phyloP scores from a whole-genome alignment of 1,140 invertebrate genomes.

The Coenobita brevimanus region DNA sequence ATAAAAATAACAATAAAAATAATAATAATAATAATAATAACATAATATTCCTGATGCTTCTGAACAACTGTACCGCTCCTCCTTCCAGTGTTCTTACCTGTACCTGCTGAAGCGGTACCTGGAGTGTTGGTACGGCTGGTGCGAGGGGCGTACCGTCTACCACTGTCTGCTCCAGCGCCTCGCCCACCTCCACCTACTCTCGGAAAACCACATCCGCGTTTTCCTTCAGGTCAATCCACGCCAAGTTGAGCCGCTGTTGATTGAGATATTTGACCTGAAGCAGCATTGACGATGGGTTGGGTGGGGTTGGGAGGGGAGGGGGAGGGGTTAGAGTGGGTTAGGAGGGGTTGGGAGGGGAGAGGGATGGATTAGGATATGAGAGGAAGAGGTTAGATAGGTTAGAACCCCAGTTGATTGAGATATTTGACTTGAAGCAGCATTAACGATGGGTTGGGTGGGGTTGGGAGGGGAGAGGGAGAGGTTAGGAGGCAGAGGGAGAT shows the following conservation, averaged over 20 bases:
- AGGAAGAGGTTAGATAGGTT: too few species aligned
- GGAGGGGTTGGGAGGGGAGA: too few species aligned
- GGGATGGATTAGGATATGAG: too few species aligned
- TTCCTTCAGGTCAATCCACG: conserved; percentile 92
- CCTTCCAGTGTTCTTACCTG: conserved; percentile 88
- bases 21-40: too few species aligned
- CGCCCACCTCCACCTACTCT: conserved; percentile 87
- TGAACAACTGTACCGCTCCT: conserved; percentile 68
- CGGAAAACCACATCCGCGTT: conserved; percentile 89
- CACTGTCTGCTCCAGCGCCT: conserved; percentile 91
- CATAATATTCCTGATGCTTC: too few species aligned
- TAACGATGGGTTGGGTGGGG: too few species aligned
- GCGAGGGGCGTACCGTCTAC: conserved; percentile 89
- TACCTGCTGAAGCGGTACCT: conserved; percentile 89
- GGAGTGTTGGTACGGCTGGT: conserved; percentile 86
- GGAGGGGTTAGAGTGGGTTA: too few species aligned
- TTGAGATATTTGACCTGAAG: conserved; percentile 95
- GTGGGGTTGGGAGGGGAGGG: too few species aligned
- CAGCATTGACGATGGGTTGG: conserved; percentile 59
- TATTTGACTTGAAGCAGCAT: conserved; percentile 87
- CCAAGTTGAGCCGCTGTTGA: conserved; percentile 90
- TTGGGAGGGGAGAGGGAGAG: too few species aligned
- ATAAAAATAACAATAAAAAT: too few species aligned
- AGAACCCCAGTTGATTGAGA: conserved; percentile 92
- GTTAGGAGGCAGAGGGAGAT: too few species aligned